Percentiles rank a stretch among this genome's conserved stretches.
These are phyloP conservation scores for Gallinago media DNA, from an alignment of 2,113 vertebrate genomes.

Conservation along the genomic window DNA sequence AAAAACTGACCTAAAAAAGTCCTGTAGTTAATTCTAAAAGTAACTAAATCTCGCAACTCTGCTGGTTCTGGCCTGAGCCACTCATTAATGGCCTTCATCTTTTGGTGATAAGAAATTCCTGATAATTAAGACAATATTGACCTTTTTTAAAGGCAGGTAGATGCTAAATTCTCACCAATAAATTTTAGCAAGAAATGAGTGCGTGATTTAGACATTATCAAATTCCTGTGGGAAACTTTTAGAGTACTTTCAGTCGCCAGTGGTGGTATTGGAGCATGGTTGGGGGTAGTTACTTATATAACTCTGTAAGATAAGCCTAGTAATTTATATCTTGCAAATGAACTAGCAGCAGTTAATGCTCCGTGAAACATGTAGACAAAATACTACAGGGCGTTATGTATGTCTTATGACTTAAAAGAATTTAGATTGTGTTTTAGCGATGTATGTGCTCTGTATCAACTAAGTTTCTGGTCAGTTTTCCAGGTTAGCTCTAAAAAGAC, in stretches of 20 bases:
- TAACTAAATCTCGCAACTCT: not conserved
- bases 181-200: not conserved
- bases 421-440: not conserved
- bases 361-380: rapidly evolving
- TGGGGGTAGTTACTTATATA: not conserved
- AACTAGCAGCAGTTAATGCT: not conserved
- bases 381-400: rapidly evolving
- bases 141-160: not conserved
- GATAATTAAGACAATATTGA: not conserved
- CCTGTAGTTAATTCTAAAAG: not conserved
- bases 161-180: not conserved
- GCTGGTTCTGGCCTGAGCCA: not conserved
- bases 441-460: not conserved
- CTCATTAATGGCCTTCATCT: not conserved
- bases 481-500: not conserved
- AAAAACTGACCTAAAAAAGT: not conserved
- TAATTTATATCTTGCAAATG: not conserved
- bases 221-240: not conserved
- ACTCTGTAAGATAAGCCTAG: not conserved
- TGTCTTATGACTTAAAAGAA: not conserved
- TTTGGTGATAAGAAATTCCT: not conserved
- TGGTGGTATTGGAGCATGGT: not conserved
- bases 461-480: not conserved
- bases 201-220: rapidly evolving
- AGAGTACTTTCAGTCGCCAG: not conserved